Evolutionary conservation across 2,888 invertebrate species (phyloP).

Genomic region (Cantharis rustica): DNA sequence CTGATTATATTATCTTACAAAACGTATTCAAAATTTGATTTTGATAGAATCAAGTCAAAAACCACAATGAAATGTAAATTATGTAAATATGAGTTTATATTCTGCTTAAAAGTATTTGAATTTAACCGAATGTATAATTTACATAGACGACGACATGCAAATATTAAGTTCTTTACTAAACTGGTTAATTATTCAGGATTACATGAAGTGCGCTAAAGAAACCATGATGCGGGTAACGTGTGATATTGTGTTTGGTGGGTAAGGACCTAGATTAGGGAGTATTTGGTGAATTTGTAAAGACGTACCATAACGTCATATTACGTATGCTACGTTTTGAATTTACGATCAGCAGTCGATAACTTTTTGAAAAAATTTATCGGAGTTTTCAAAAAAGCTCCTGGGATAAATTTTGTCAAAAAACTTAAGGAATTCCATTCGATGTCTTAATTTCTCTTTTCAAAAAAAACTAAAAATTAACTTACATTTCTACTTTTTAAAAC

Average conservation of each 20-base stretch:
- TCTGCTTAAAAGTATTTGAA: constrained; percentile 18
- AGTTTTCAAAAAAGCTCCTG: neutral
- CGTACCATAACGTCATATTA: constrained; percentile 23
- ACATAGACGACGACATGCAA: constrained; percentile 31
- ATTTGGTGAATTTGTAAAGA: constrained; percentile 27
- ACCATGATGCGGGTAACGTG: constrained; percentile 25
- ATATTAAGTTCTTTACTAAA: constrained; percentile 34
- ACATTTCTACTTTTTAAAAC: neutral
- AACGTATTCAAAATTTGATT: neutral
- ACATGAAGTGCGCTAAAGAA: constrained; percentile 29
- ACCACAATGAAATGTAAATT: constrained; percentile 20
- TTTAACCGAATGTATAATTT: constrained; percentile 31
- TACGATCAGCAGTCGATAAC: neutral
- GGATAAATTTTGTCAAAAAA: neutral
- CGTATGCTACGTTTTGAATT: constrained; percentile 12
- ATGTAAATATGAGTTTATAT: constrained; percentile 29
- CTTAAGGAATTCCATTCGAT: neutral
- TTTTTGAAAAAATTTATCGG: neutral
- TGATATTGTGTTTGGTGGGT: constrained; percentile 24
- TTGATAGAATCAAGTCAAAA: neutral
- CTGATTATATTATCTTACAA: neutral
- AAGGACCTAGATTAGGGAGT: constrained; percentile 24
- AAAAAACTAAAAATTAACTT: neutral
- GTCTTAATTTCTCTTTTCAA: neutral
- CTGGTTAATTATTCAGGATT: constrained; percentile 34